These are phyloP conservation scores for Allobates femoralis DNA, from an alignment of 2,797 vertebrate species.

Conservation along the genomic window DNA sequence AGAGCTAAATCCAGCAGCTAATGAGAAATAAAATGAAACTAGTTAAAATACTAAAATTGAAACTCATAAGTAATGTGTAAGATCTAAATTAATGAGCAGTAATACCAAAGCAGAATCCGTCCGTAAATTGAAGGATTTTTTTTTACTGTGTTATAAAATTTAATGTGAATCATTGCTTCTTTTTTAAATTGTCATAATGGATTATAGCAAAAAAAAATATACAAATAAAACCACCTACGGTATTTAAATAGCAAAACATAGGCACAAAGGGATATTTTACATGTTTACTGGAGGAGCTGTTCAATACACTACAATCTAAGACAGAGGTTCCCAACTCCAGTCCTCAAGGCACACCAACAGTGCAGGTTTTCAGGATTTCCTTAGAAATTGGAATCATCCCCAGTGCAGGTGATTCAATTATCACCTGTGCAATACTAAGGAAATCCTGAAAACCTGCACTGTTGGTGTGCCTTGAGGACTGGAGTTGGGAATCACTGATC, in stretches of 20 bases:
- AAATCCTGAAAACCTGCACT: too few species aligned
- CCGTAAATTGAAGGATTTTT: slow-evolving; percentile 75
- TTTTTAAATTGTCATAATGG: slow-evolving; percentile 12
- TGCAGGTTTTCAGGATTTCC: too few species aligned
- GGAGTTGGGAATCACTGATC: too few species aligned
- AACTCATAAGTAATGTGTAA: slow-evolving; percentile 80
- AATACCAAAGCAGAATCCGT: slow-evolving; percentile 77
- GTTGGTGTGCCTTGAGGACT: too few species aligned
- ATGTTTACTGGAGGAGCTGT: neutral
- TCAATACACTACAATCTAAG: too few species aligned
- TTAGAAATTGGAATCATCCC: too few species aligned
- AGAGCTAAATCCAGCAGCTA: slow-evolving; percentile 72
- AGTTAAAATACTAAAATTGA: slow-evolving; percentile 72
- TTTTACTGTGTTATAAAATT: slow-evolving; percentile 13
- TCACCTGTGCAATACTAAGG: too few species aligned
- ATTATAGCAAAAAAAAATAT: neutral
- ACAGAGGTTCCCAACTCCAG: too few species aligned
- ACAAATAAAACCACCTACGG: neutral
- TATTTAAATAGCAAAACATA: neutral
- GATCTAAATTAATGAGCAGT: slow-evolving; percentile 80
- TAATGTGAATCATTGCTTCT: neutral
- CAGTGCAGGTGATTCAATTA: too few species aligned
- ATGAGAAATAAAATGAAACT: slow-evolving; percentile 80
- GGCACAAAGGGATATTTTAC: neutral
- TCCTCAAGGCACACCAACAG: too few species aligned